phyloP scores from a whole-genome alignment of 2,797 vertebrate species.

The Moxostoma hubbsi region DNA sequence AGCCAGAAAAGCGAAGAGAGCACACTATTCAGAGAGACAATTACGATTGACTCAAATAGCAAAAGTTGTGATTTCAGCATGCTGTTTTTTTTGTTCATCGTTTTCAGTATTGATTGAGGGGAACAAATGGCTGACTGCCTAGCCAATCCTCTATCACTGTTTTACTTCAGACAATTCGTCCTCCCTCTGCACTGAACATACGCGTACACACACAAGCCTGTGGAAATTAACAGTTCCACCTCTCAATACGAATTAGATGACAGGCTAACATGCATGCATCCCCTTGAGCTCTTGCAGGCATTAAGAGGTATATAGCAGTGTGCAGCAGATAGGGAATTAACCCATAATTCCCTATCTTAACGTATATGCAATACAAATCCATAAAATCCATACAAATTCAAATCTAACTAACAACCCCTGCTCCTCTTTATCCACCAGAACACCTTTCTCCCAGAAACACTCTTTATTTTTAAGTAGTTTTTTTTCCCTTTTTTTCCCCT shows the following conservation, averaged over 20 bases:
- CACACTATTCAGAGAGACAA: conserved; percentile 40
- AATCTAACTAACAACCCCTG: neutral
- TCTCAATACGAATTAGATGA: conserved; percentile 25
- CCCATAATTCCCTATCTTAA: neutral
- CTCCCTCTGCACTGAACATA: conserved; percentile 19
- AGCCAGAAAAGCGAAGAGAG: neutral
- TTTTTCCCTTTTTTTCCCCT: neutral
- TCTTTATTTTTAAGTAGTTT: neutral
- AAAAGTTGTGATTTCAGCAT: conserved; percentile 50
- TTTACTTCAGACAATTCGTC: conserved; percentile 22
- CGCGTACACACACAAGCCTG: conserved; percentile 12
- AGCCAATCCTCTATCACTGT: conserved; percentile 47
- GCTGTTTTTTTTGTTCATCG: conserved; percentile 27
- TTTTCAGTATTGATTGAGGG: conserved; percentile 58
- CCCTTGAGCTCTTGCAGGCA: conserved; percentile 44
- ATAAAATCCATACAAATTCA: neutral
- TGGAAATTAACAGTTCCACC: conserved; percentile 32
- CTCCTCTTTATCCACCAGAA: neutral
- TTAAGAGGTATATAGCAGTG: conserved; percentile 35
- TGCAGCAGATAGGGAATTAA: too few relatives aligned
- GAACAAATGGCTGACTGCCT: conserved; percentile 55
- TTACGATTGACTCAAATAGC: conserved; percentile 47
- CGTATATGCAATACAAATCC: neutral
- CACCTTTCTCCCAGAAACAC: neutral
- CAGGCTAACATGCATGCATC: conserved; percentile 15